A percentile compares a stretch with the other conserved stretches of the same genome.
Evolutionary conservation across 1,140 invertebrate species (phyloP).

Genomic region (Pseudomyrmex flavicornis): DNA sequence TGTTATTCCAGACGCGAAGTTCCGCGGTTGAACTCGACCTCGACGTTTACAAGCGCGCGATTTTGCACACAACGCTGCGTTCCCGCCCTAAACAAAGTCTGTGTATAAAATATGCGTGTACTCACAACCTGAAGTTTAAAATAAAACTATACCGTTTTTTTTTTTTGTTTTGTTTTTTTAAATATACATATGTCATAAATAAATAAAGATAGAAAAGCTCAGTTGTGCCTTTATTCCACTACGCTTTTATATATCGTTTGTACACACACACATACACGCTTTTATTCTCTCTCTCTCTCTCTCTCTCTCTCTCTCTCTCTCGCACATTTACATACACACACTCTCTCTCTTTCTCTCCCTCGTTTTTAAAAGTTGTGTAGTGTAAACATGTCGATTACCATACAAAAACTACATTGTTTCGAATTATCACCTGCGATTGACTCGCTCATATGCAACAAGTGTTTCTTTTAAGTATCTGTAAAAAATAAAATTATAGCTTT

Average conservation of each 20-base stretch:
- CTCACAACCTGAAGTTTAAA: conserved; percentile 72
- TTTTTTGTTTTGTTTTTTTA: neutral
- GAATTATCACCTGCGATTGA: conserved; percentile 57
- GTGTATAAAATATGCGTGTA: conserved; percentile 68
- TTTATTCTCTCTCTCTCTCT: neutral
- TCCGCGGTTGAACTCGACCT: conserved; percentile 44
- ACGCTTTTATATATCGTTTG: neutral
- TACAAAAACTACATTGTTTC: conserved; percentile 70
- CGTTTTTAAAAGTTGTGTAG: conserved; percentile 24
- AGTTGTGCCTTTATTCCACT: neutral
- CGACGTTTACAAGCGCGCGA: conserved; percentile 9
- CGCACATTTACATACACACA: neutral
- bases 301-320: neutral
- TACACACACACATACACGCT: too few species aligned
- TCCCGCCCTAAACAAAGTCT: conserved; percentile 43
- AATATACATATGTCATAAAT: conserved; percentile 58
- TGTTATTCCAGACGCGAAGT: conserved; percentile 48
- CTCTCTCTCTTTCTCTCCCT: neutral
- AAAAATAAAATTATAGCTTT: conserved; percentile 42
- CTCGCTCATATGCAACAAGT: conserved; percentile 22
- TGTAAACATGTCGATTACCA: conserved; percentile 28
- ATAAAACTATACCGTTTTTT: conserved; percentile 56
- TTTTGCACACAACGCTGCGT: conserved; percentile 55
- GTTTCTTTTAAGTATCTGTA: conserved; percentile 59
- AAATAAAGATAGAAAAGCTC: conserved; percentile 68